Base-by-base conservation (phyloP, 1,140 invertebrate species). In the Riptortus pedestris region DNA sequence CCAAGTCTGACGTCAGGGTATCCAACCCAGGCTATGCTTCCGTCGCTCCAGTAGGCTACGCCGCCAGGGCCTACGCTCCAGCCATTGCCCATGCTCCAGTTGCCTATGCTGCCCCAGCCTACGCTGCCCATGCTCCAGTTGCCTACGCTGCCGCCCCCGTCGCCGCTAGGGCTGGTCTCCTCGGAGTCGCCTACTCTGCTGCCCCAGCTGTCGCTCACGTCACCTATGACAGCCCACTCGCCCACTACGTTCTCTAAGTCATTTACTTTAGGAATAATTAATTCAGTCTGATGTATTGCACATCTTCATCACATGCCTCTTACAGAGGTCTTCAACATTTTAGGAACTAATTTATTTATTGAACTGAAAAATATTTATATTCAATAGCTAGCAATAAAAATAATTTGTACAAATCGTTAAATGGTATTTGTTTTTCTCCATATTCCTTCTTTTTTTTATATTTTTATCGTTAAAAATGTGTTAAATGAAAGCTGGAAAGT, bases 1-100 rank as follows among this genome's bases (percentile, higher is more conserved):
- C 70, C 55, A 75, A 75, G 65, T 69, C 69, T 63, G 75, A 76
- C 68, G 71, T 73, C 59, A 69, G 74, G 27, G 69, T 73, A 31
- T 74, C 70, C 70, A 75, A 75, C 70, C 72, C 72, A 48, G 71
- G 67, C 20, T 38, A 68, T 28, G 69, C 71, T 63, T 69, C 71
- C 65, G 59, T 55, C 51, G 18, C 51, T 24, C 24, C 18, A 38
- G 65, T 9, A n/a, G 18, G 20, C 12, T 26, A 22, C 51, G 20
- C 24, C 24, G 57, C 51, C 22, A 20, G 24, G n/a, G 48, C 48
- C 11, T 16, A 16, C 48, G 48, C 48, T 11, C 48, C 48, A 4
- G 48, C 48, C 20, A 1, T 3, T n/a, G n/a, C 9, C 48, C 48
- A 22, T 22, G 48, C 48, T 51, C 48, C 60, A 65, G 43, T 51